Conservation (phyloP, 2,888 invertebrate species). For the Coelinius sp. region DNA sequence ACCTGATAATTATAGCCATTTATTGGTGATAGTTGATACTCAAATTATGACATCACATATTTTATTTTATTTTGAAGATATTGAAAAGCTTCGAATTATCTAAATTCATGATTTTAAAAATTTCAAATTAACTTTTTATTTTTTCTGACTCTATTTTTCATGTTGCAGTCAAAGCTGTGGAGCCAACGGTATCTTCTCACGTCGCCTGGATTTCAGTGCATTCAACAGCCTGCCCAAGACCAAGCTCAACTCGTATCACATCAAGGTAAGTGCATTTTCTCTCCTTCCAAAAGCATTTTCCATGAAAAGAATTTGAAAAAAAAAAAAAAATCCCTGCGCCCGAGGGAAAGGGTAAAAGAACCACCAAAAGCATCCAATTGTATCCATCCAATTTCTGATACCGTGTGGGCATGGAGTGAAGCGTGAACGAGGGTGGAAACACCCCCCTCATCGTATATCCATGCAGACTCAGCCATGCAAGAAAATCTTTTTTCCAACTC, state of each 20-base stretch:
- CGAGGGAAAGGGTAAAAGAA: conserved; percentile 7
- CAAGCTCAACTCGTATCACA: conserved; percentile 98
- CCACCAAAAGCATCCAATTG: conserved; percentile 7
- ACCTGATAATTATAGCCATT: too few species aligned
- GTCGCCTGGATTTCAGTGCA: conserved; percentile 93
- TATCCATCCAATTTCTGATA: conserved; percentile 26
- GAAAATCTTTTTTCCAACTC: conserved; percentile 39
- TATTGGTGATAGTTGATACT: too few species aligned
- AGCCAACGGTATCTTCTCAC: conserved; percentile 93
- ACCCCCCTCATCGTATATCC: conserved; percentile 11
- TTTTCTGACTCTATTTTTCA: too few species aligned
- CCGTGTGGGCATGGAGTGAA: conserved; percentile 5
- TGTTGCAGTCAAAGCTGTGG: conserved; percentile 86
- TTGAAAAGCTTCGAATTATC: too few species aligned
- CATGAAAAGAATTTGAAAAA: background rate
- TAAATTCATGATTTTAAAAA: too few species aligned
- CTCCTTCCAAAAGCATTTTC: background rate
- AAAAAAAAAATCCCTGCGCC: background rate
- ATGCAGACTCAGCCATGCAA: conserved; percentile 41
- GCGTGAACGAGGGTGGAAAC: conserved; percentile 15
- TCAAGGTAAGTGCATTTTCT: conserved; percentile 81
- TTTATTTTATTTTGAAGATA: too few species aligned
- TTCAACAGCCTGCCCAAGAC: conserved; percentile 94
- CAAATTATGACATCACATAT: too few species aligned
- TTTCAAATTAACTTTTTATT: too few species aligned